phyloP scores from a whole-genome alignment of 1,140 invertebrate species.

The Drosophila saltans region DNA sequence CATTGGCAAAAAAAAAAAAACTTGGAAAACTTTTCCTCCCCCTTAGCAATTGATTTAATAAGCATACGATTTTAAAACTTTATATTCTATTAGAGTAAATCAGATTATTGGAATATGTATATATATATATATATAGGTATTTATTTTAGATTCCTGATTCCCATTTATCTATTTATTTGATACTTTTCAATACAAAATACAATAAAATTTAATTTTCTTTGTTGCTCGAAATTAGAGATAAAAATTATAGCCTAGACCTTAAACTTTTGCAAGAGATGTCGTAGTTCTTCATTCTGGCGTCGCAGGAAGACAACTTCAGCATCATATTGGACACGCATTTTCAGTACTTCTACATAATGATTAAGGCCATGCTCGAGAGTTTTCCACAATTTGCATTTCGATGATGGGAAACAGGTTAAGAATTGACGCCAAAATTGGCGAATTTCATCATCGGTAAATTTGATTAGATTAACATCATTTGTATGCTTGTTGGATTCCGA shows the following conservation, averaged over 20 bases:
- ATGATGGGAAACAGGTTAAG: constrained; percentile 80
- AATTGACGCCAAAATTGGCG: constrained; percentile 70
- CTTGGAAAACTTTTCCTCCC: not conserved
- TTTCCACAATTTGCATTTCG: constrained; percentile 85
- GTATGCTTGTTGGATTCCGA: constrained; percentile 25
- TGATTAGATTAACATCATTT: constrained; percentile 39
- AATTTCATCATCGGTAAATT: constrained; percentile 50
- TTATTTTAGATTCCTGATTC: too few relatives aligned
- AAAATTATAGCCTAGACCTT: constrained; percentile 41
- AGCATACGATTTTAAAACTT: not conserved
- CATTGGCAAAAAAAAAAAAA: not conserved
- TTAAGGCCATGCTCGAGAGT: constrained; percentile 84
- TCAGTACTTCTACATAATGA: constrained; percentile 85
- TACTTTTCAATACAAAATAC: not conserved
- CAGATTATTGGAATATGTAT: too few relatives aligned
- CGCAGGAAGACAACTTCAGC: constrained; percentile 83
- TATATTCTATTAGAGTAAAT: too few relatives aligned
- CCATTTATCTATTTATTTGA: too few relatives aligned
- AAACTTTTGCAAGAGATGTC: constrained; percentile 83
- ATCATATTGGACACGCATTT: constrained; percentile 84
- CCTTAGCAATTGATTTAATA: constrained; percentile 2
- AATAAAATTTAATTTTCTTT: not conserved
- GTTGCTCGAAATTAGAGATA: not conserved
- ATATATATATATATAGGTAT: too few relatives aligned
- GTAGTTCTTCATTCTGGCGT: constrained; percentile 85